These are phyloP conservation scores for Numenius phaeopus DNA, from an alignment of 2,797 vertebrate genomes.

Conservation along the genomic window DNA sequence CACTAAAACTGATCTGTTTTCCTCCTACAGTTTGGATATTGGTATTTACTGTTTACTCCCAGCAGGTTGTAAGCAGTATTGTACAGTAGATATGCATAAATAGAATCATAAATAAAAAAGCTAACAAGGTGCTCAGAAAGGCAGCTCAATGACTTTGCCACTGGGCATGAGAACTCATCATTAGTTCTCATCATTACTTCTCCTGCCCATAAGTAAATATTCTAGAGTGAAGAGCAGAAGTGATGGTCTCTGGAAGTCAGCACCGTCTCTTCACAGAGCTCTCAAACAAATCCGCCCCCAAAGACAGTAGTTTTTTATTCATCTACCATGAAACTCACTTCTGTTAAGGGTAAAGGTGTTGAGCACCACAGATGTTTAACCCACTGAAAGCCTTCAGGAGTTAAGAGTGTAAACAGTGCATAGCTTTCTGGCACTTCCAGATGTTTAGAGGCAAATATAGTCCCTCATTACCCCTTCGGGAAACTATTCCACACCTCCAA, in stretches of 20 bases:
- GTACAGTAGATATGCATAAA: constrained; percentile 55
- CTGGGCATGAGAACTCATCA: neutral
- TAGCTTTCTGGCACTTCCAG: neutral
- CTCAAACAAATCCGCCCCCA: neutral
- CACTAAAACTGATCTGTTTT: neutral
- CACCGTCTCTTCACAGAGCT: neutral
- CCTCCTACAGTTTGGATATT: neutral
- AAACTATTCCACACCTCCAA: neutral
- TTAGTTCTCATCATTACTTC: no score
- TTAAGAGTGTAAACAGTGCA: neutral
- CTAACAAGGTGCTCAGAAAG: constrained; percentile 56
- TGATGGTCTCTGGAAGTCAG: neutral
- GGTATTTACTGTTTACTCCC: neutral
- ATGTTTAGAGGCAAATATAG: neutral
- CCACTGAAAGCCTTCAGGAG: neutral
- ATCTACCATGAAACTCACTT: neutral
- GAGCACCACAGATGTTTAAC: neutral
- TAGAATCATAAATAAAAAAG: constrained; percentile 51
- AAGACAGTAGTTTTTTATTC: neutral
- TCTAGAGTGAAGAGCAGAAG: neutral
- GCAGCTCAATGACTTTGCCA: neutral
- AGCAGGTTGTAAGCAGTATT: neutral
- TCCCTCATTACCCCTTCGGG: neutral
- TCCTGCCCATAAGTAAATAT: neutral
- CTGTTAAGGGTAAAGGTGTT: neutral